These are phyloP conservation scores for Thomomys bottae DNA, from an alignment of 2,113 vertebrate species.

Conservation along the genomic window DNA sequence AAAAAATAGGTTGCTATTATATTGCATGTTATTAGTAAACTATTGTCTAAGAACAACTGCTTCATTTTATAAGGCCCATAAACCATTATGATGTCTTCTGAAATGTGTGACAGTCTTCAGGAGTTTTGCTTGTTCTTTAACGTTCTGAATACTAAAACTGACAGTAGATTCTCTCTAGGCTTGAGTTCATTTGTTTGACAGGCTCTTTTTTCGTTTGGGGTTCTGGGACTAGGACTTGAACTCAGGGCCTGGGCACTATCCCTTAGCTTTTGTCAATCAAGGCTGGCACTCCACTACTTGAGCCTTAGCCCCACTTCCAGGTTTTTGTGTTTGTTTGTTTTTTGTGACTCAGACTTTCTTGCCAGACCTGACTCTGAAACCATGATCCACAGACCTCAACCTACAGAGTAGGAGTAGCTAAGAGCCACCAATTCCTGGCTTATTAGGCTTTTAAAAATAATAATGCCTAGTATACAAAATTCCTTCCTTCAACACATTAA, in stretches of 20 bases:
- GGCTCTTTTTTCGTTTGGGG: no score
- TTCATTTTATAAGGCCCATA: not conserved
- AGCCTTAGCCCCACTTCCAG: no score
- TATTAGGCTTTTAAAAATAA: not conserved
- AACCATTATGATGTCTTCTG: not conserved
- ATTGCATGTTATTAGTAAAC: not conserved
- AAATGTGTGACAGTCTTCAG: not conserved
- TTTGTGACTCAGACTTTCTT: no score
- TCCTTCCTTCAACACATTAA: not conserved
- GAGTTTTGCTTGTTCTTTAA: not conserved
- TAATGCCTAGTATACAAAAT: not conserved
- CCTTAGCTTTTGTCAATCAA: no score
- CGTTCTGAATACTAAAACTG: slow-evolving; percentile 8
- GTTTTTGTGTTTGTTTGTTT: no score
- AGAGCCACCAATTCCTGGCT: no score
- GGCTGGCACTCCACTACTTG: no score
- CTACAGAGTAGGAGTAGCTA: no score
- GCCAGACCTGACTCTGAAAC: no score
- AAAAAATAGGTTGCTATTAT: not conserved
- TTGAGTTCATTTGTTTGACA: not conserved
- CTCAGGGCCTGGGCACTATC: no score
- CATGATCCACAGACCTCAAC: no score
- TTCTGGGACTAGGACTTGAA: no score
- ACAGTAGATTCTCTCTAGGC: not conserved
- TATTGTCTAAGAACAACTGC: not conserved